Base-by-base conservation (phyloP, 2,888 invertebrate genomes). In the Apodemia mormo region DNA sequence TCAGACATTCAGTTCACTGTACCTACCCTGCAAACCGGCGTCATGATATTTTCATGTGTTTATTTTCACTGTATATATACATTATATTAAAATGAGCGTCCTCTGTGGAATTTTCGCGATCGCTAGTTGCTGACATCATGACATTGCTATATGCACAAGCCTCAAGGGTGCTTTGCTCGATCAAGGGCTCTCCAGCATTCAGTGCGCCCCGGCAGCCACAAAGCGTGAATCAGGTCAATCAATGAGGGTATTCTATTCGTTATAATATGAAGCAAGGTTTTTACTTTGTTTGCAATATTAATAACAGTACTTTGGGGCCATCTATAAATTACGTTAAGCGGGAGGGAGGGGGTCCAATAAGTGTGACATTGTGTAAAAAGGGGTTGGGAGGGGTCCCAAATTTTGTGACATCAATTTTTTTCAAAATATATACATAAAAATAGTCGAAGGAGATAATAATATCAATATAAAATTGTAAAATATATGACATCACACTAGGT, bases 211-310 rank as follows among this genome's bases (percentile, higher is more conserved):
- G 30, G 30, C 58, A 58, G 58, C 58, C 70, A 73, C 75, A 74
- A 74, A 75, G 74, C 74, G 71, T 74, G 74, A 85, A 82, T 81
- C 81, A 85, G 87, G 86, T 86, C 87, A 85, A 82, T 81, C 80
- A 78, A 82, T 81, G 76, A 73, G 58, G 58, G 58, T 30, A 58
- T 58, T 58, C 58, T 58, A 30, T 58, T 58, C 58, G 30, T 30
- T 30, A 49, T 49, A 14, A 14, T 58, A 30, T 58, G 30, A 58
- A 58, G 12, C 29, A 29, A 43, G 43, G 43, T 22, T 29, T 56
- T 29, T 30, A 56, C 56, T 56, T 29, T 56, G 56, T 37, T 37
- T 2, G 3, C 37, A 37, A 5, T 37, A 37, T 37, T 37, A 37
- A 37, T 4, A 5, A 37, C 5, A 5, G 7, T 4, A 37, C 37